Percentiles rank a stretch among this genome's conserved stretches.
phyloP scores from a whole-genome alignment of 2,888 invertebrate genomes.

The Heliconius erato region DNA sequence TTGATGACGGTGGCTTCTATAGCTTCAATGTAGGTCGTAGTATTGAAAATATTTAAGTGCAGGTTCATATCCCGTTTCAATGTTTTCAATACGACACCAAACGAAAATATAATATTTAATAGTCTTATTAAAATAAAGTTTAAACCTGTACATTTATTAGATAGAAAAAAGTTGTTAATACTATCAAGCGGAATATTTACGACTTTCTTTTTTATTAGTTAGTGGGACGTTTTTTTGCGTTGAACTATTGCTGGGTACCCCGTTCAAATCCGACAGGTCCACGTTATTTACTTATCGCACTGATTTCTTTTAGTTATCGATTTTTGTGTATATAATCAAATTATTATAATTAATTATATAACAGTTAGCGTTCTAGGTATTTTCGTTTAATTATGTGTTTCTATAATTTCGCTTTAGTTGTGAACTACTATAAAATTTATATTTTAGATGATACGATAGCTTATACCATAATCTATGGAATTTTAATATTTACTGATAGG shows the following conservation, averaged over 20 bases:
- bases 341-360: constrained; percentile 22
- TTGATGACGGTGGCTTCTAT: neutral
- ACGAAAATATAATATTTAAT: constrained; percentile 58
- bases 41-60: neutral
- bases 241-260: constrained; percentile 43
- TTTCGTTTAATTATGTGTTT: constrained; percentile 37
- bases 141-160: constrained; percentile 75
- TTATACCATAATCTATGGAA: constrained; percentile 57
- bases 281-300: constrained; percentile 34
- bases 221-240: constrained; percentile 50
- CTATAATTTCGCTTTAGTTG: constrained; percentile 54
- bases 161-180: constrained; percentile 73
- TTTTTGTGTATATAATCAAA: constrained; percentile 38
- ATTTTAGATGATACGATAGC: constrained; percentile 18
- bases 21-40: neutral
- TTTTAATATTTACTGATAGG: constrained; percentile 15
- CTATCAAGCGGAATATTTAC: constrained; percentile 43
- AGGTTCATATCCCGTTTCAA: neutral
- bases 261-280: constrained; percentile 47
- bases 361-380: constrained; percentile 17
- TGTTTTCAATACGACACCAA: neutral
- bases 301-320: constrained; percentile 29
- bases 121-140: constrained; percentile 70
- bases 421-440: constrained; percentile 58
- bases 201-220: constrained; percentile 56